Evolutionary conservation across 2,113 vertebrate genomes (phyloP), one percentile per base, ranked within the genome.

Genomic region (Engraulis encrasicolus): DNA sequence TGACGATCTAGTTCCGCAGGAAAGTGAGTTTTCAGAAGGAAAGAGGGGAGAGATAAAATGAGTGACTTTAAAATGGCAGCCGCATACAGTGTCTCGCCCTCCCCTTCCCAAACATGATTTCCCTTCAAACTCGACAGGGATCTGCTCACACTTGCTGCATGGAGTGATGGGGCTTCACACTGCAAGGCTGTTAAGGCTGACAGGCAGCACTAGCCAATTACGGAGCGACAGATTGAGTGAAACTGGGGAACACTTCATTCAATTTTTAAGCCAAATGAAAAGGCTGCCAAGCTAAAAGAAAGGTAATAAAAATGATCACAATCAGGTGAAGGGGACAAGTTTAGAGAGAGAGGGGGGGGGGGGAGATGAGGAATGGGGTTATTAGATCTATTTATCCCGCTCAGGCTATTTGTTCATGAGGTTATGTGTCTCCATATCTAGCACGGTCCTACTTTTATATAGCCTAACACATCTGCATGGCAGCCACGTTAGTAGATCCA

Each of bases 191-290:
- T 71, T 78, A 27, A 50, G 78, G n/a, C 78, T 49, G 79, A 54
- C 61, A 81, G 61, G 40, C 3, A 48, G 17, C 48, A 27, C 40
- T 31, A 27, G 78, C 27, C 48, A 77, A 61, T 66, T 78, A 50
- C 38, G 34, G 40, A 80, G 49, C 80, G 81, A 71, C 38, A 50
- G 78, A 78, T 74, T 77, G 31, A 58, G 23, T 54, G 36, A 52
- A 71, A 45, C 4, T 81, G 50, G 79, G 50, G 38, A 80, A 61
- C n/a, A n/a, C 80, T 85, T 82, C 82, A 83, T 85, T 31, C 79
- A 81, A 45, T 79, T 82, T 86, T 85, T 82, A 89, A 85, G 81
- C 0, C 11, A 19, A 80, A 45, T n/a, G 77, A 38, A 81, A 52
- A 50, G 58, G 80, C 58, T 54, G 82, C 85, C 85, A 36, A 36